phyloP scores from a whole-genome alignment of 1,140 invertebrate species.

The Apolygus lucorum region DNA sequence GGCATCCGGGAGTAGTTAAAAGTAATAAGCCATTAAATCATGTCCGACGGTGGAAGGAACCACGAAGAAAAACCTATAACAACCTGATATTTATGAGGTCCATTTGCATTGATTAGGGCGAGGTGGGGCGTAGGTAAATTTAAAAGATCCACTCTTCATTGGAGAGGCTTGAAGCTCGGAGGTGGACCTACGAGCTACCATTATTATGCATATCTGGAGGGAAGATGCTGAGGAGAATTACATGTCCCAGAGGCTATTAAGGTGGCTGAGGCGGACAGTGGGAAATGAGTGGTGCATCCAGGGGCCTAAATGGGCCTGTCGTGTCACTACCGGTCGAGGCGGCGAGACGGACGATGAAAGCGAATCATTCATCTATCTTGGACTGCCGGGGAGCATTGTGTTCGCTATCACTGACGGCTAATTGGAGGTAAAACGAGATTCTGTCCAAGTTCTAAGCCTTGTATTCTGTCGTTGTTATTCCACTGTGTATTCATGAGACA shows the following conservation, averaged over 20 bases:
- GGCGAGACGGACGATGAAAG: too few species aligned
- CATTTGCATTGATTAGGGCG: conserved; percentile 19
- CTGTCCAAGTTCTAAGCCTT: too few species aligned
- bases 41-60: not conserved
- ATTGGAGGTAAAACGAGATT: too few species aligned
- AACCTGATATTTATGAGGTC: conserved; percentile 19
- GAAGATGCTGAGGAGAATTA: not conserved
- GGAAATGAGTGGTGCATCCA: not conserved
- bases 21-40: conserved; percentile 21
- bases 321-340: not conserved
- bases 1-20: conserved; percentile 18
- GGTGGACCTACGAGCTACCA: not conserved
- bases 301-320: not conserved
- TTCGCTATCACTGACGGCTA: too few species aligned
- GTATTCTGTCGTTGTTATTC: too few species aligned
- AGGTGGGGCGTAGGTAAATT: conserved; percentile 12
- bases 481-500: too few species aligned
- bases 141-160: not conserved
- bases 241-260: not conserved
- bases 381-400: too few species aligned
- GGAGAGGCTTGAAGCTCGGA: not conserved
- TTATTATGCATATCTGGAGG: not conserved
- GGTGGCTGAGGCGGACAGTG: not conserved
- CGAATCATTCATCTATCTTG: too few species aligned
- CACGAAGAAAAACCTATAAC: conserved; percentile 14